phyloP scores from a whole-genome alignment of 2,113 vertebrate genomes.

The Coturnix japonica region DNA sequence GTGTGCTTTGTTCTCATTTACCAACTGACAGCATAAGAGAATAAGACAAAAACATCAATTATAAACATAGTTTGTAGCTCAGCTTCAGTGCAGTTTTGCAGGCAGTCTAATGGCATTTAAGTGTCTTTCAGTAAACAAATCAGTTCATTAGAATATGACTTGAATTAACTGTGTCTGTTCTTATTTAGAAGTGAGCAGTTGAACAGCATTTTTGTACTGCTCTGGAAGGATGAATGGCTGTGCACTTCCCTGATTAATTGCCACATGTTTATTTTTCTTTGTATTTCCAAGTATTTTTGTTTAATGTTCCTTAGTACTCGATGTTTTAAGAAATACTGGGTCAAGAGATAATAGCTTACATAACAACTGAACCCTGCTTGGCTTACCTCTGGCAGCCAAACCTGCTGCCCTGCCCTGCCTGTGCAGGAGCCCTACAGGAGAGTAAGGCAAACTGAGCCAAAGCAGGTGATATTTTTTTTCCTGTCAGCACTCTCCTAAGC shows the following conservation, averaged over 20 bases:
- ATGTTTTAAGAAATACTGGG: not conserved
- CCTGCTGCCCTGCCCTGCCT: not conserved
- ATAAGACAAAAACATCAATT: not conserved
- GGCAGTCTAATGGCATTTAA: not conserved
- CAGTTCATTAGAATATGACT: not conserved
- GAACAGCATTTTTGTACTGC: not conserved
- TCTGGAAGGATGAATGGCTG: not conserved
- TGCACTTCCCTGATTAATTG: not conserved
- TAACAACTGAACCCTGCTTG: not conserved
- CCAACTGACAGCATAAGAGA: not conserved
- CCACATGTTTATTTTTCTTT: not conserved
- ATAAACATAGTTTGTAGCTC: not conserved
- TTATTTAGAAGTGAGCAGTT: not conserved
- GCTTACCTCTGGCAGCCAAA: not conserved
- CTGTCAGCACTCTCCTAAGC: not conserved
- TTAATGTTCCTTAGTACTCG: not conserved
- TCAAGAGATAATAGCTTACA: not conserved
- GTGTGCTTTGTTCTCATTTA: not conserved
- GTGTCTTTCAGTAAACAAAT: not conserved
- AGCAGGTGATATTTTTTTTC: not conserved
- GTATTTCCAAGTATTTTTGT: conserved; percentile 8
- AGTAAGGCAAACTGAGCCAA: not conserved
- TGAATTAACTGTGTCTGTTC: not conserved
- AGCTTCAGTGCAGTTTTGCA: not conserved
- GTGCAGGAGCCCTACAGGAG: not conserved